Evolutionary conservation across 64 coral and sea anemone genomes (phyloP), one percentile per base, ranked within the genome.

Genomic region (Actinia tenebrosa): DNA sequence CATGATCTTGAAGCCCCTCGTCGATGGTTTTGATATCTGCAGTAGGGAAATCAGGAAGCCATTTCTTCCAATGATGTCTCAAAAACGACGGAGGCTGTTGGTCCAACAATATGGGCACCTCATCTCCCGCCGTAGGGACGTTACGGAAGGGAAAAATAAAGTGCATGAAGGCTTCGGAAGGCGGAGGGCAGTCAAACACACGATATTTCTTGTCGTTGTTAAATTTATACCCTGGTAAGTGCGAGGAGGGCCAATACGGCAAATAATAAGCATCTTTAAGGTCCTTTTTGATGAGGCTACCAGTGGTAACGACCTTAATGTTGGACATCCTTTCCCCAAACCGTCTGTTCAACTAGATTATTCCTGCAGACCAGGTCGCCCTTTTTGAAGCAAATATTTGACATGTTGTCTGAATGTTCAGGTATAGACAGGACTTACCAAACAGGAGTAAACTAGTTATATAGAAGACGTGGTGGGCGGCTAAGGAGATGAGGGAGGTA

Each of bases 191-290:
- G 86, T 88, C 86, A 43, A 45, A 88, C 10, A 88, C 86, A 1
- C 86, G 86, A 17, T 88, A 78, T 27, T 79, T 88, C 23, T 72
- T 88, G 44, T 88, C 86, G 71, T 88, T 88, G 42, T 62, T 8
- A 10, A 88, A 88, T 79, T 71, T 88, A 46, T 88, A 88, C 13
- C 22, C 86, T 20, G 27, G 71, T 11, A 22, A 50, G 15, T 88
- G 45, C 37, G 86, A 78, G 1, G 86, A 88, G 1, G 83, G 83
- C 83, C 83, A 85, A 0, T 56, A 45, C 3, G 83, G 83, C 14
- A 85, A 45, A 61, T 61, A 85, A 26, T 85, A 85, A 9, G 83
- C 83, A 17, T 85, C 83, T 43, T 85, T 85, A 7, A 85, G 42
- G 56, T 85, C 83, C 56, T 85, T 85, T 63, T 85, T 85, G n/a